Conservation (phyloP, 2,888 invertebrate genomes). For the Trichacis sp. region DNA sequence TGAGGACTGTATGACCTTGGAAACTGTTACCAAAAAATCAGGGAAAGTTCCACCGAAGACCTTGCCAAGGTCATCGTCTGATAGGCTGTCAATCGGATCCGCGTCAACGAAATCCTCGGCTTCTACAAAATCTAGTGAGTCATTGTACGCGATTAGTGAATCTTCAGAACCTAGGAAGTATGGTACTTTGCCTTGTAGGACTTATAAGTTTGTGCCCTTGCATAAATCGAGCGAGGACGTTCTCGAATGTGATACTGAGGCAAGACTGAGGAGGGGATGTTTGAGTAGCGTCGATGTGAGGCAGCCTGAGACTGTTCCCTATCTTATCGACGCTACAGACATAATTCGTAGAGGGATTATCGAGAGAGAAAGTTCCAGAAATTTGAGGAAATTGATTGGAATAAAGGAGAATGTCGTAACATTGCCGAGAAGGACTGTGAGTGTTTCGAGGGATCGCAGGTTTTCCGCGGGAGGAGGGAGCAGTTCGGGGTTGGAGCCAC, state of each 20-base stretch:
- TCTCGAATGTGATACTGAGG: slow-evolving; percentile 37
- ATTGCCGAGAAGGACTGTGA: slow-evolving; percentile 55
- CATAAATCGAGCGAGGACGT: slow-evolving; percentile 60
- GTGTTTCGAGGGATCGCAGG: slow-evolving; percentile 49
- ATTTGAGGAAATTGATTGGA: neutral
- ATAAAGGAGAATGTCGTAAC: slow-evolving; percentile 52
- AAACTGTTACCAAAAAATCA: slow-evolving; percentile 51
- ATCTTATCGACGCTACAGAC: slow-evolving; percentile 59
- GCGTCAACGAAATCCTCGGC: slow-evolving; percentile 54
- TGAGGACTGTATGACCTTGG: slow-evolving; percentile 35
- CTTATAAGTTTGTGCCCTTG: slow-evolving; percentile 44
- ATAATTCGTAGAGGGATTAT: slow-evolving; percentile 49
- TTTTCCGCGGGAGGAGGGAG: slow-evolving; percentile 51
- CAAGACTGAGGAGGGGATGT: slow-evolving; percentile 44
- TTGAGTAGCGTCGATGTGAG: slow-evolving; percentile 51
- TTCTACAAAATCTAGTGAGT: slow-evolving; percentile 61
- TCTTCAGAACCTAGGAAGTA: slow-evolving; percentile 43
- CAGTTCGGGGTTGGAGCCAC: slow-evolving; percentile 63
- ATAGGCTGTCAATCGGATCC: slow-evolving; percentile 60
- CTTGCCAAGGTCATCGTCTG: slow-evolving; percentile 58
- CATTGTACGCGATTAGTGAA: slow-evolving; percentile 58
- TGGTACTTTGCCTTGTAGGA: slow-evolving; percentile 58
- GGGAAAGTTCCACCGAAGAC: slow-evolving; percentile 56
- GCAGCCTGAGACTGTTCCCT: neutral
- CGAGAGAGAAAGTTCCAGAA: neutral